Evolutionary conservation across 2,797 vertebrate species (phyloP).

Genomic region (Selene dorsalis): DNA sequence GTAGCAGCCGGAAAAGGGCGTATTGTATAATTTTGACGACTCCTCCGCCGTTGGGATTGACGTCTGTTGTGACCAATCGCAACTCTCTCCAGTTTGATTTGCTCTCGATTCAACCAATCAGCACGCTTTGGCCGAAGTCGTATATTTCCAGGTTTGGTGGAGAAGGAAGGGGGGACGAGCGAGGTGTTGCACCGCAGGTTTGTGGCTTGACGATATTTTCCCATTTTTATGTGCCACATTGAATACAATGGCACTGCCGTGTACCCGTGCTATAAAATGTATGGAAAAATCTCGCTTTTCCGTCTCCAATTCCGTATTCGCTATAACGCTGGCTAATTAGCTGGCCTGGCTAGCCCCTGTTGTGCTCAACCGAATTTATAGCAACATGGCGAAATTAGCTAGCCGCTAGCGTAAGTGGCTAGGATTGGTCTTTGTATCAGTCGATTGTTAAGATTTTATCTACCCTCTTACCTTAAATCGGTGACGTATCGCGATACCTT

Average conservation of each 20-base stretch:
- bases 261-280: not conserved
- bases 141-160: slow-evolving; percentile 58
- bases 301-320: not conserved
- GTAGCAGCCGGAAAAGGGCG: slow-evolving; percentile 51
- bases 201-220: slow-evolving; percentile 51
- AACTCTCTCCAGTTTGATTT: fast-evolving
- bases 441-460: not conserved
- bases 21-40: not conserved
- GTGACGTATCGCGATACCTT: fast-evolving
- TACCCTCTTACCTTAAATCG: fast-evolving
- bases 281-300: fast-evolving
- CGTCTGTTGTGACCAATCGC: slow-evolving; percentile 59
- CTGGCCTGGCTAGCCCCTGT: slow-evolving; percentile 46
- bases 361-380: slow-evolving; percentile 43
- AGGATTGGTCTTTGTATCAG: slow-evolving; percentile 25
- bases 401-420: slow-evolving; percentile 54
- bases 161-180: slow-evolving; percentile 62
- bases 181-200: slow-evolving; percentile 69
- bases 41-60: slow-evolving; percentile 47
- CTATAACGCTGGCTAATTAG: slow-evolving; percentile 28
- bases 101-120: slow-evolving; percentile 71
- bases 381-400: slow-evolving; percentile 81
- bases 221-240: fast-evolving
- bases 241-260: not conserved
- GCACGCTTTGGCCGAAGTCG: fast-evolving